These are phyloP conservation scores for Scaptomyza tumidula DNA, from an alignment of 2,888 invertebrate species.

Conservation along the genomic window DNA sequence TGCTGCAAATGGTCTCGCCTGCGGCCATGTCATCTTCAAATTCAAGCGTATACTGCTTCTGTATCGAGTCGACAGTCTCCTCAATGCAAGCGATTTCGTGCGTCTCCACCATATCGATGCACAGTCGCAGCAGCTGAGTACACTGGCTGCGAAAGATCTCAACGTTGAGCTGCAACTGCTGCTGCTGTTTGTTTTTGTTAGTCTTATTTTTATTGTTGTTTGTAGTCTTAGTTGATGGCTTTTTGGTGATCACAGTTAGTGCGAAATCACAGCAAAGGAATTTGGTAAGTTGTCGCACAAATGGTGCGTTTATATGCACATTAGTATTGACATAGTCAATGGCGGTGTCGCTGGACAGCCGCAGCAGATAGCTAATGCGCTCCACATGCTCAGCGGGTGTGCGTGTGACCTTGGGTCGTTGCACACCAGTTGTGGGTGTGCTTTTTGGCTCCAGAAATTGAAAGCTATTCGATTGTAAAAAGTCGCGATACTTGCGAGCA, in stretches of 20 bases:
- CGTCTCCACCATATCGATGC: conserved; percentile 79
- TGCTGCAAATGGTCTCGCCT: conserved; percentile 72
- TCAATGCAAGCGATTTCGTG: conserved; percentile 80
- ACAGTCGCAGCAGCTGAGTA: conserved; percentile 76
- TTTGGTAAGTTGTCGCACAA: conserved; percentile 80
- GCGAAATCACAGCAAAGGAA: conserved; percentile 83
- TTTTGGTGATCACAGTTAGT: conserved; percentile 62
- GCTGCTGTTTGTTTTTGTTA: conserved; percentile 22
- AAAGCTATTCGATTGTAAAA: conserved; percentile 71
- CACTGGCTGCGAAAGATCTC: conserved; percentile 74
- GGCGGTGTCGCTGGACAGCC: conserved; percentile 76
- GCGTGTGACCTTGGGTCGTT: conserved; percentile 46
- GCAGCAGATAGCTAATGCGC: conserved; percentile 76
- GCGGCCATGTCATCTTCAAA: conserved; percentile 66
- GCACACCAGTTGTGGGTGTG: conserved; percentile 25
- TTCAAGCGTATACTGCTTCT: conserved; percentile 61
- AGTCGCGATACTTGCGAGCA: conserved; percentile 62
- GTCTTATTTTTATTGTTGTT: conserved; percentile 32
- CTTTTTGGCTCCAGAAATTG: conserved; percentile 72
- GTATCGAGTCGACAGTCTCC: conserved; percentile 73
- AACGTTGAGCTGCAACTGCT: conserved; percentile 59
- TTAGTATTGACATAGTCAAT: conserved; percentile 83
- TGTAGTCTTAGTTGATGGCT: conserved; percentile 30
- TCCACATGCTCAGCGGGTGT: conserved; percentile 71
- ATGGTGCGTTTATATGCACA: conserved; percentile 79